Base-by-base conservation (phyloP, 2,888 invertebrate genomes). In the Brachyopa scutellaris region DNA sequence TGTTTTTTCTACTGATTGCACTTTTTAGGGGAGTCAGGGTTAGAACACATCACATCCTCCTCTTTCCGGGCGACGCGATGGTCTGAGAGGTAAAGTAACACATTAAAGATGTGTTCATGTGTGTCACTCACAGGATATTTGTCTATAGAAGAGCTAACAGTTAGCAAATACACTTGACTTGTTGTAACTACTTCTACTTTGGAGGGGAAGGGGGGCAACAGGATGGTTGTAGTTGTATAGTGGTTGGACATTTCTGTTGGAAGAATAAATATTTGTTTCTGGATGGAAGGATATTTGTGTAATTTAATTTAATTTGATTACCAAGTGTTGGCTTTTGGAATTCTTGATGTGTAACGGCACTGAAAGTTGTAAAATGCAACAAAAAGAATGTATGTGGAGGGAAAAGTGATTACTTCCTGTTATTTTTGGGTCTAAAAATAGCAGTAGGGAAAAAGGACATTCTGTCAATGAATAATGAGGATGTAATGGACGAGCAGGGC, bases 1-100 rank as follows among this genome's bases (percentile, higher is more conserved):
- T 82, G 70, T 77, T 82, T 82, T 80, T 82, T 77, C 69, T 82
- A 70, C 69, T 77, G 76, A 82, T 82, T 82, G 77, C 64, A 82
- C 36, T 66, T 77, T 82, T 70, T 26, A 15, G 51, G 51, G 5
- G 31, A 6, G 26, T 26, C 26, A 26, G 26, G n/a, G n/a, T n/a
- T n/a, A n/a, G n/a, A n/a, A n/a, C n/a, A n/a, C n/a, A n/a, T n/a
- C n/a, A n/a, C n/a, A n/a, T n/a, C n/a, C n/a, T n/a, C n/a, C n/a
- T n/a, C n/a, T n/a, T n/a, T n/a, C n/a, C n/a, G n/a, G n/a, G n/a
- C n/a, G n/a, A n/a, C n/a, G n/a, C n/a, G n/a, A n/a, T n/a, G 13
- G 33, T 13, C 15, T 11, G 53, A 5, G 29, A 26, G 31, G 7
- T 2, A 13, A 17, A 42, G 61, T 53, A 66, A 66, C 79, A 67